These are phyloP conservation scores for Dasyornis broadbenti DNA, from an alignment of 2,113 vertebrate genomes.

Conservation along the genomic window DNA sequence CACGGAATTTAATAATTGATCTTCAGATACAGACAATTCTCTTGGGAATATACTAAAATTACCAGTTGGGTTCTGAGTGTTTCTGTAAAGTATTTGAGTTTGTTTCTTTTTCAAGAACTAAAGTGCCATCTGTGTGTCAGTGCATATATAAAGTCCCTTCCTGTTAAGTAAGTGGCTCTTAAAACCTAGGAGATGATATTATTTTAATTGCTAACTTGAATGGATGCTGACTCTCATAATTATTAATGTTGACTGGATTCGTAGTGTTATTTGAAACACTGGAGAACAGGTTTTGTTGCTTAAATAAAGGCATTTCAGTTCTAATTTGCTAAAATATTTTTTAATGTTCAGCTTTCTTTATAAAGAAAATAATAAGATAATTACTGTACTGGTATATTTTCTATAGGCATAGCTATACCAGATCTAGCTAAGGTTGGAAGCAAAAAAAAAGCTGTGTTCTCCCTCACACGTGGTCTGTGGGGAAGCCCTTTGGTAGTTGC, in stretches of 20 bases:
- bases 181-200: constrained; percentile 24
- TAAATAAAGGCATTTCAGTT: constrained; percentile 49
- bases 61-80: neutral
- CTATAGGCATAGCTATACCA: neutral
- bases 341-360: constrained; percentile 14
- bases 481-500: neutral
- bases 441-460: neutral
- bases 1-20: constrained; percentile 7
- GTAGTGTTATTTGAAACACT: neutral
- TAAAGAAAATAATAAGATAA: neutral
- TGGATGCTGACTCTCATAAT: constrained; percentile 47
- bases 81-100: constrained; percentile 43
- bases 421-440: neutral
- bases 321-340: constrained; percentile 44
- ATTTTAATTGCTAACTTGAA: constrained; percentile 52
- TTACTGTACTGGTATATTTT: neutral
- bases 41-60: neutral
- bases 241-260: constrained; percentile 47
- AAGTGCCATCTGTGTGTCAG: constrained; percentile 30
- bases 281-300: constrained; percentile 33
- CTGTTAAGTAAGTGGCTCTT: constrained; percentile 27
- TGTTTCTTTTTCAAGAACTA: constrained; percentile 14
- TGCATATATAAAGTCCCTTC: constrained; percentile 22
- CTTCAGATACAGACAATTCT: neutral
- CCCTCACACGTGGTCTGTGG: neutral